phyloP scores from a whole-genome alignment of 2,888 invertebrate genomes.

The Craniophora ligustri region DNA sequence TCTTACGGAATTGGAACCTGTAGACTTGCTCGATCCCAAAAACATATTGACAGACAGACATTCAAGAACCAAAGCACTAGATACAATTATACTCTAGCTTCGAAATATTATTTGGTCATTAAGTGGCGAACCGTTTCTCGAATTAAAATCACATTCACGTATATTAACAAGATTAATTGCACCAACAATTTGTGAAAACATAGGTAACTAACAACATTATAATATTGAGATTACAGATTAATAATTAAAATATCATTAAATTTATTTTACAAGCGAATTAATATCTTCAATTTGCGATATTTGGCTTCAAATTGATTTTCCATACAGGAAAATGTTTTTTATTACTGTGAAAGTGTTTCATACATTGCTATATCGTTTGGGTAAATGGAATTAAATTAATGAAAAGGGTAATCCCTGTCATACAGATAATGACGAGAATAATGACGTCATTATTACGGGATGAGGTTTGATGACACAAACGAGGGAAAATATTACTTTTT shows the following conservation, averaged over 20 bases:
- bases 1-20: constrained; percentile 49
- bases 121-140: constrained; percentile 38
- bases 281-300: constrained; percentile 79
- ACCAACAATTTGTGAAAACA: constrained; percentile 79
- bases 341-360: constrained; percentile 61
- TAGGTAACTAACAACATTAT: constrained; percentile 80
- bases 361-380: constrained; percentile 18
- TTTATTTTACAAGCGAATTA: constrained; percentile 65
- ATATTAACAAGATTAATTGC: constrained; percentile 59
- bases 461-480: constrained; percentile 1
- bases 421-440: constrained; percentile 19
- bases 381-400: constrained; percentile 1
- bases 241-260: constrained; percentile 66
- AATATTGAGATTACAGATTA: constrained; percentile 76
- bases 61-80: constrained; percentile 10
- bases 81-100: neutral
- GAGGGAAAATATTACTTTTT: neutral
- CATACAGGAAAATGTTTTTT: constrained; percentile 57
- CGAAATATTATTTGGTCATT: no score
- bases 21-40: constrained; percentile 37
- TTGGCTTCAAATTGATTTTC: constrained; percentile 79
- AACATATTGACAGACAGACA: constrained; percentile 18
- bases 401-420: constrained; percentile 18
- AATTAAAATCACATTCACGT: constrained; percentile 34
- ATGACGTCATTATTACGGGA: constrained; percentile 35